phyloP scores from a whole-genome alignment of 2,888 invertebrate species.

The Synanthedon andrenaeformis region DNA sequence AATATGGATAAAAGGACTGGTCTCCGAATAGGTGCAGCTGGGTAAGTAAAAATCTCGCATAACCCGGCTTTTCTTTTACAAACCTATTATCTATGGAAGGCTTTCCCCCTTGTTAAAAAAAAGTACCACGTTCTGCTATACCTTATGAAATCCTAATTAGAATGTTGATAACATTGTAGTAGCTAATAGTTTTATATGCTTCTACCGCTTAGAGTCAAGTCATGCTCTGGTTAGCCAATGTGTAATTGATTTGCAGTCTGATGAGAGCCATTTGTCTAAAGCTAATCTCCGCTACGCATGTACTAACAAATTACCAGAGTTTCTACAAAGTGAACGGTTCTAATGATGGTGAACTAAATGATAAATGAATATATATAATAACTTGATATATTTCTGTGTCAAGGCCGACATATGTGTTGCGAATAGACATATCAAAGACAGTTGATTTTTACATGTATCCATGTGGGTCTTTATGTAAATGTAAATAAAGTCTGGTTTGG shows the following conservation, averaged over 20 bases:
- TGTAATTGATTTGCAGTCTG: neutral
- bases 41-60: too few relatives aligned
- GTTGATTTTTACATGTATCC: neutral
- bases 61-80: too few relatives aligned
- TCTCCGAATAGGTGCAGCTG: too few relatives aligned
- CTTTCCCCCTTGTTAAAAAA: too few relatives aligned
- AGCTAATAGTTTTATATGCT: too few relatives aligned
- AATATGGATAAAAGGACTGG: too few relatives aligned
- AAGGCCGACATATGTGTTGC: slow-evolving; percentile 20
- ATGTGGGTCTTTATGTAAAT: neutral
- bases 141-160: too few relatives aligned
- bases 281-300: neutral
- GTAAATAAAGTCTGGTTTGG: neutral
- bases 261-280: neutral
- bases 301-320: neutral
- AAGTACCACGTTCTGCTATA: too few relatives aligned
- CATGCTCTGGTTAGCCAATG: neutral
- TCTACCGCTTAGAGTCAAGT: neutral
- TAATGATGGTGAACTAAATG: slow-evolving; percentile 16
- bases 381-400: slow-evolving; percentile 22
- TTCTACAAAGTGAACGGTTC: slow-evolving; percentile 15
- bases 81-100: too few relatives aligned
- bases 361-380: slow-evolving; percentile 24
- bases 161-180: too few relatives aligned
- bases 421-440: neutral